These are phyloP conservation scores for Apistogramma diplotaenia DNA, from an alignment of 2,113 vertebrate genomes.

Conservation along the genomic window DNA sequence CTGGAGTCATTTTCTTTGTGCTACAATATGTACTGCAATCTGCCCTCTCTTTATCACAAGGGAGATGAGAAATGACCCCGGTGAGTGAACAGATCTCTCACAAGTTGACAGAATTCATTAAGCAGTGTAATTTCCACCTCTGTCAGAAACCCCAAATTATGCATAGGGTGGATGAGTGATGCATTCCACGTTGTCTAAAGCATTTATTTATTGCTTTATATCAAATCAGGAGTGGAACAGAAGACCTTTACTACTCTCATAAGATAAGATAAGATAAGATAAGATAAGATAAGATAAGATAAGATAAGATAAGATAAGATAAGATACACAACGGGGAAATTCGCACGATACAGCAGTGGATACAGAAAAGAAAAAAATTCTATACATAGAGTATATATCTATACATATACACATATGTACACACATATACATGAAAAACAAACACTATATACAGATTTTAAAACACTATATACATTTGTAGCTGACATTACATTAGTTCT, in stretches of 20 bases:
- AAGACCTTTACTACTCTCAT: conserved; percentile 11
- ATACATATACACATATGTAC: too few relatives aligned
- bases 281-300: too few relatives aligned
- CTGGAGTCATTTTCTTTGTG: not conserved
- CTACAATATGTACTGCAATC: not conserved
- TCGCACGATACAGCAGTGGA: too few relatives aligned
- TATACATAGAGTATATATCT: too few relatives aligned
- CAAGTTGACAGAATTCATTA: conserved; percentile 58
- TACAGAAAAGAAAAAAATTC: too few relatives aligned
- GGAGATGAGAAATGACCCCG: not conserved
- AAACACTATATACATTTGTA: too few relatives aligned
- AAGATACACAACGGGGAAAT: too few relatives aligned
- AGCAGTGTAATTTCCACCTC: conserved; percentile 35
- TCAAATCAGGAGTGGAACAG: conserved; percentile 18
- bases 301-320: too few relatives aligned
- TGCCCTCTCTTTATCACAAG: not conserved
- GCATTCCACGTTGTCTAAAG: conserved; percentile 21
- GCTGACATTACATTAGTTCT: too few relatives aligned
- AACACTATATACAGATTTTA: too few relatives aligned
- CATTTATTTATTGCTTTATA: conserved; percentile 45
- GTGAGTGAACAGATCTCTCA: conserved; percentile 40
- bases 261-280: too few relatives aligned
- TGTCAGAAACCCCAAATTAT: conserved; percentile 40
- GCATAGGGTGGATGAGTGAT: conserved; percentile 25
- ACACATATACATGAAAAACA: too few relatives aligned